Conservation (phyloP, 2,888 invertebrate genomes). For the Zhuqinia jingwanae region DNA sequence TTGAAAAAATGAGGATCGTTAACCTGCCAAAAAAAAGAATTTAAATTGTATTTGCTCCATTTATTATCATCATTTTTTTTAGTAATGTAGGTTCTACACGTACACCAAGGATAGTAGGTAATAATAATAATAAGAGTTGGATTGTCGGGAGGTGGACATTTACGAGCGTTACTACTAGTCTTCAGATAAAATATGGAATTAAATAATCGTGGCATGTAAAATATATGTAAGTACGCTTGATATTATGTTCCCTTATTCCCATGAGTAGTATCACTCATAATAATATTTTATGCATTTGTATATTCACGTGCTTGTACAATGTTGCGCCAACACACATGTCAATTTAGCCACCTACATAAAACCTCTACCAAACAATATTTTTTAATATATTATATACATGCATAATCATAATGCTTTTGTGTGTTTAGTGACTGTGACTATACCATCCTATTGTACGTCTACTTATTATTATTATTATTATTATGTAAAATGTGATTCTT, state of each 20-base stretch:
- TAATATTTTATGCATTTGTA: no score
- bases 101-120: neutral
- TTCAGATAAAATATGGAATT: conserved; percentile 31
- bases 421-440: neutral
- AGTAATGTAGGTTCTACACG: neutral
- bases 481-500: neutral
- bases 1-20: conserved; percentile 55
- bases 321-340: conserved; percentile 30
- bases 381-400: neutral
- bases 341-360: neutral
- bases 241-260: conserved; percentile 51
- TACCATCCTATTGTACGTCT: neutral
- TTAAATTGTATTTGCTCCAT: conserved; percentile 21
- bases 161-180: conserved; percentile 19
- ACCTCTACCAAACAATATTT: neutral
- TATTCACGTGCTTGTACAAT: neutral
- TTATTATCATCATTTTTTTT: conserved; percentile 13
- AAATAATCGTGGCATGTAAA: no score
- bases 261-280: conserved; percentile 44
- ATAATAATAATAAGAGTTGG: no score
- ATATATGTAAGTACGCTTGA: no score
- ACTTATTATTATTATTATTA: no score
- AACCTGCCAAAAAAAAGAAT: conserved; percentile 60
- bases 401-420: neutral
- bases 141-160: neutral